A percentile compares a stretch with the other conserved stretches of the same genome.
phyloP scores from a whole-genome alignment of 2,888 invertebrate genomes.

The Sesamia inferens region DNA sequence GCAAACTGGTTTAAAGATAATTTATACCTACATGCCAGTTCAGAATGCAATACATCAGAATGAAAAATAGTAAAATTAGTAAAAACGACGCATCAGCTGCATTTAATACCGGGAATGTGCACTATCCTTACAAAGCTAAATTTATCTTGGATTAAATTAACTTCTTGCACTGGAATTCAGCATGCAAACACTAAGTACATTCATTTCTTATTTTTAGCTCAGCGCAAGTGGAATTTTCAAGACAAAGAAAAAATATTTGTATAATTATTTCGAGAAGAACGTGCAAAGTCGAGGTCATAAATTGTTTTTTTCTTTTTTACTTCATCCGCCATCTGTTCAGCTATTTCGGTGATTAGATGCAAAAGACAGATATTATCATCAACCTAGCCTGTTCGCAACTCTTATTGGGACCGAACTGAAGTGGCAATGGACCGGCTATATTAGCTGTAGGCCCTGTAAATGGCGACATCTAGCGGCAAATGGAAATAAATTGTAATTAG shows the following conservation, averaged over 20 bases:
- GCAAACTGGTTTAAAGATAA: conserved; percentile 11
- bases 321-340: no score
- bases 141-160: conserved; percentile 40
- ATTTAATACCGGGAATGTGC: conserved; percentile 16
- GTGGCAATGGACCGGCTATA: no score
- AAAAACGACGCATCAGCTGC: conserved; percentile 5
- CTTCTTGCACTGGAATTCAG: conserved; percentile 15
- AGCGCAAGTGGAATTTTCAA: conserved; percentile 3
- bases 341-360: no score
- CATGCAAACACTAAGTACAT: conserved; percentile 16
- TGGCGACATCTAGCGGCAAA: no score
- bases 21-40: neutral
- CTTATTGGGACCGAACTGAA: no score
- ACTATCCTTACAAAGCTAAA: conserved; percentile 30
- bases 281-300: neutral
- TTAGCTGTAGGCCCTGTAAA: no score
- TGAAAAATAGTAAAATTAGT: neutral
- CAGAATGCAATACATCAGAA: conserved; percentile 1
- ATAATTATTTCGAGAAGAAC: neutral
- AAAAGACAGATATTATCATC: no score
- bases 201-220: conserved; percentile 35
- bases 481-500: no score
- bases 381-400: no score
- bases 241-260: neutral
- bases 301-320: neutral